A percentile compares a stretch with the other conserved stretches of the same genome.
Evolutionary conservation across 2,113 vertebrate genomes (phyloP).

Genomic region (Calidris pygmaea): DNA sequence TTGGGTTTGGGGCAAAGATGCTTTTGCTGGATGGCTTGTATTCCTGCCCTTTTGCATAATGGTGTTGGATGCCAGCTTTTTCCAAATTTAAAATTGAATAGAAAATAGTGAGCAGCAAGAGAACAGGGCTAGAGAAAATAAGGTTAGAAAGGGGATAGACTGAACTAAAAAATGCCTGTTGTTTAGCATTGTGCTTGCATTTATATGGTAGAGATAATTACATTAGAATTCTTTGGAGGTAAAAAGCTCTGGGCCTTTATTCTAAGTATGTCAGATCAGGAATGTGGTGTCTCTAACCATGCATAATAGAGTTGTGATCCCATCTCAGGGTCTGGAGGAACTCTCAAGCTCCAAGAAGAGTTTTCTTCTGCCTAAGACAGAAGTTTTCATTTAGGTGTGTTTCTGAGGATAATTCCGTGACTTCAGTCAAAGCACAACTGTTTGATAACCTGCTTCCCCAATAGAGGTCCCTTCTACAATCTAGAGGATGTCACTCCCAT

Average conservation of each 20-base stretch:
- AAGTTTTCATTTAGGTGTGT: not conserved
- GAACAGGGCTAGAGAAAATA: not conserved
- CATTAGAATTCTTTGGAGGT: not conserved
- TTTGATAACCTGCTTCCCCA: not conserved
- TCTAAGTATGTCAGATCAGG: conserved; percentile 1
- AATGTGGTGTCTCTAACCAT: not conserved
- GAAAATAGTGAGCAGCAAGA: not conserved
- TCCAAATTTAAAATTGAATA: not conserved
- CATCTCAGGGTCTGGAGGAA: not conserved
- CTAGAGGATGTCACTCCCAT: not conserved
- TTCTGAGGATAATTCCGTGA: not conserved
- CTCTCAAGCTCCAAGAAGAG: not conserved
- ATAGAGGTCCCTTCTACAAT: not conserved
- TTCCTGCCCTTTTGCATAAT: not conserved
- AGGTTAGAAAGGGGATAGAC: not conserved
- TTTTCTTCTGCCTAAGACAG: not conserved
- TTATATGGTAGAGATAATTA: not conserved
- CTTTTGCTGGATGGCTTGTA: not conserved
- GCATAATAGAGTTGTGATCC: not conserved
- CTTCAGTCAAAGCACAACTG: not conserved
- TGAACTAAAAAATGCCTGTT: not conserved
- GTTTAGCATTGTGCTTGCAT: not conserved
- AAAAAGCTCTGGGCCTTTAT: conserved; percentile 16
- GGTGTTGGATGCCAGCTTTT: not conserved
- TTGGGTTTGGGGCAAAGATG: not conserved